Evolutionary conservation across 2,888 invertebrate species (phyloP), one percentile per base, ranked within the genome.

Genomic region (Dendrolimus houi): DNA sequence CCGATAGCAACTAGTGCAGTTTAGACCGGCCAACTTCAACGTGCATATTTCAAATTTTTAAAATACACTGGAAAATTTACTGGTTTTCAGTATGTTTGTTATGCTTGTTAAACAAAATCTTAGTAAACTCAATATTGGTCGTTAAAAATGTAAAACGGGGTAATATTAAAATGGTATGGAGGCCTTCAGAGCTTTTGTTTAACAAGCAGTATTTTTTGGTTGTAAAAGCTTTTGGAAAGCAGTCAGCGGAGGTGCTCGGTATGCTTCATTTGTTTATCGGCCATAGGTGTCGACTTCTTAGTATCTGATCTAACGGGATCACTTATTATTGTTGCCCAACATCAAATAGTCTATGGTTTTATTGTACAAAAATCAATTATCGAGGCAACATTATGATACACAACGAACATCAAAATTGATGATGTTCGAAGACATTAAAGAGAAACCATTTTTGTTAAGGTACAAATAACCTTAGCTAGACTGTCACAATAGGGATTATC

Each of bases 31-130:
- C 73, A 81, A 79, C 79, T 82, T 80, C 64, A 67, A 65, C 68
- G 74, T 81, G 82, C 79, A 75, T 80, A 79, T 80, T 75, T 69
- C 72, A 76, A 85, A 87, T 74, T 83, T 85, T 81, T 73, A 64
- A 64, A 62, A 64, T 60, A 65, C 64, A 6, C 12, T 47, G 47
- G 2, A 47, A 29, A 53, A 9, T 14, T 53, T 9, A 3, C 58
- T 54, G 55, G 59, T 59, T 56, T 59, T 55, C 58, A 59, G 47
- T 47, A 10, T 1, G 9, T 47, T 0, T 47, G 59, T 56, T 41
- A 57, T 60, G 59, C 63, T 58, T 68, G 29, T 29, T 29, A 29
- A 29, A 29, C 29, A 29, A 3, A 29, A 29, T 29, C 57, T 64
- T 60, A 65, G 62, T 70, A 66, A 68, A 70, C 68, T 57, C 59